Evolutionary conservation across 2,888 invertebrate species (phyloP).

Genomic region (Drosophila leonis): DNA sequence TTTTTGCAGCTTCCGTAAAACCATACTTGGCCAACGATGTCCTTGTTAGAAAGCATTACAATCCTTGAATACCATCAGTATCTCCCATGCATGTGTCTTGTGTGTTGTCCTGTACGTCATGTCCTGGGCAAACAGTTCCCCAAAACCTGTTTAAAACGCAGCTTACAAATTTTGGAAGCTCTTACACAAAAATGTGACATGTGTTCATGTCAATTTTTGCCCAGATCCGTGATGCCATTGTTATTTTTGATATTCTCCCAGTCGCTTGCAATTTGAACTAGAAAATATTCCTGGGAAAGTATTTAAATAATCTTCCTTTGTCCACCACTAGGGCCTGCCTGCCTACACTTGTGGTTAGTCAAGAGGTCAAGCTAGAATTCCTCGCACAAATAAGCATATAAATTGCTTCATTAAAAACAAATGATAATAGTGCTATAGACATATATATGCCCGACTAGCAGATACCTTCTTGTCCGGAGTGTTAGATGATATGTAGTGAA

Average conservation of each 20-base stretch:
- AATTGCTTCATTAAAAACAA: slow-evolving; percentile 41
- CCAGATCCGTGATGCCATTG: slow-evolving; percentile 36
- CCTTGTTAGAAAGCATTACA: slow-evolving; percentile 62
- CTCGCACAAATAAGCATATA: slow-evolving; percentile 40
- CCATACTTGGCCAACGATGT: slow-evolving; percentile 38
- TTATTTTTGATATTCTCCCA: slow-evolving; percentile 27
- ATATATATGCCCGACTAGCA: not conserved
- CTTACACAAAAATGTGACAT: slow-evolving; percentile 72
- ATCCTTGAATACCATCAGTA: slow-evolving; percentile 51
- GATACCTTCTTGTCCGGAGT: not conserved
- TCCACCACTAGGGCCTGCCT: slow-evolving; percentile 30
- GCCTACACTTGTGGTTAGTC: slow-evolving; percentile 31
- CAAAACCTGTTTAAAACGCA: slow-evolving; percentile 42
- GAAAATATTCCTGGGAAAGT: slow-evolving; percentile 29
- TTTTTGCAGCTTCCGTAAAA: slow-evolving; percentile 42
- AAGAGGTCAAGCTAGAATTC: slow-evolving; percentile 33
- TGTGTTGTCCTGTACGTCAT: not conserved
- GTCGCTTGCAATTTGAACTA: slow-evolving; percentile 36
- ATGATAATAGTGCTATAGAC: not conserved
- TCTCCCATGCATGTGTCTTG: slow-evolving; percentile 8
- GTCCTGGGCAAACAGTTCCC: not conserved
- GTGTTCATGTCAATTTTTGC: slow-evolving; percentile 73
- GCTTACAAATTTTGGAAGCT: slow-evolving; percentile 68
- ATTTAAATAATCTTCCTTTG: slow-evolving; percentile 56
- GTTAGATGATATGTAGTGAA: not conserved